Percentiles rank a stretch among this genome's conserved stretches.
Conservation (phyloP, 2,113 vertebrate genomes). For the Mandrillus leucophaeus region DNA sequence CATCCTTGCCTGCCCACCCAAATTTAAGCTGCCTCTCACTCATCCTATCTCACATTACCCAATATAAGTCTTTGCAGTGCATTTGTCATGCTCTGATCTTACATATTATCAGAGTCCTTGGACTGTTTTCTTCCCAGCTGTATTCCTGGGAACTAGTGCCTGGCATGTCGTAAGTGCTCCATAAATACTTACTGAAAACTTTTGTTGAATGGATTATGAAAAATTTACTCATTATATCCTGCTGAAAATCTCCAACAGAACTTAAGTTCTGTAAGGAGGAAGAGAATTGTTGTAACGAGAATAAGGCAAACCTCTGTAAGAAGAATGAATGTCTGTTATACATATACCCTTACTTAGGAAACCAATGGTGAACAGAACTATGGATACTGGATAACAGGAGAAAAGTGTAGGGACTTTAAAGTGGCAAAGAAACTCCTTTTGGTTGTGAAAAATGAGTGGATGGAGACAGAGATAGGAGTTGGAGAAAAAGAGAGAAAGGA, state of each 20-base stretch:
- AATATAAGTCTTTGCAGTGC: background rate
- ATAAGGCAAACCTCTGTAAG: background rate
- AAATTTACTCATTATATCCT: background rate
- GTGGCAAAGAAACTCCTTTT: background rate
- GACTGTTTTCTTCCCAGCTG: background rate
- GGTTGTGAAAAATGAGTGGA: background rate
- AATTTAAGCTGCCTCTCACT: background rate
- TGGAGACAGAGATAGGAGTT: background rate
- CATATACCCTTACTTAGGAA: background rate
- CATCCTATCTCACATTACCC: background rate
- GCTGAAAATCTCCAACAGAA: background rate
- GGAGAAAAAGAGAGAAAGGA: background rate
- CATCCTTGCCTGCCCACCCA: background rate
- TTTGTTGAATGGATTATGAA: background rate
- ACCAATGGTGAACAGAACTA: background rate
- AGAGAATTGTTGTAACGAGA: background rate
- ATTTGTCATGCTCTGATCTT: background rate
- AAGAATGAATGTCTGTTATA: background rate
- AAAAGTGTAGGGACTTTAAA: background rate
- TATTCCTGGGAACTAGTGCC: background rate
- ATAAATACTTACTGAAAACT: background rate
- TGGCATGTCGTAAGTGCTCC: background rate
- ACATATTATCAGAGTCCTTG: background rate
- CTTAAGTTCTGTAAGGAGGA: background rate
- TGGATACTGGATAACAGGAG: background rate